phyloP scores from a whole-genome alignment of 1,140 invertebrate genomes.

The Drosophila pseudoobscura region DNA sequence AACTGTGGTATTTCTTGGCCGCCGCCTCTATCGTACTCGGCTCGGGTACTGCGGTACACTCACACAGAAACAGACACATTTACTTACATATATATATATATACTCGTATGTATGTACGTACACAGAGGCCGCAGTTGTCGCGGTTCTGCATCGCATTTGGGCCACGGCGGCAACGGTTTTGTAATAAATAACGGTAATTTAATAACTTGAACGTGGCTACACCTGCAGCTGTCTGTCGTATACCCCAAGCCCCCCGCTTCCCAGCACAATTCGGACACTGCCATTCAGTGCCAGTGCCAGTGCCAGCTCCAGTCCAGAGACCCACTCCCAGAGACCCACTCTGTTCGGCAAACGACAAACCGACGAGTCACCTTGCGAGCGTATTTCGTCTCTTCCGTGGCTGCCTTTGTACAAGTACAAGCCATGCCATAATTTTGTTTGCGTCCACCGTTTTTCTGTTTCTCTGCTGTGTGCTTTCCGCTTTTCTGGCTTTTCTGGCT shows the following conservation, averaged over 20 bases:
- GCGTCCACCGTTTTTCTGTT: conserved; percentile 14
- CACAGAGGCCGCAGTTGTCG: conserved; percentile 33
- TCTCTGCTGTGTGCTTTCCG: conserved; percentile 14
- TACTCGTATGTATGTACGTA: not conserved
- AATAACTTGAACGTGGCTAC: conserved; percentile 71
- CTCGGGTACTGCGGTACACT: conserved; percentile 4
- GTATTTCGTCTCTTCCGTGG: conserved; percentile 16
- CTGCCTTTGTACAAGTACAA: conserved; percentile 31
- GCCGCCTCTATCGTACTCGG: too few species aligned
- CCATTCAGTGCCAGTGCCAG: conserved; percentile 22
- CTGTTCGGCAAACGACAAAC: conserved; percentile 50
- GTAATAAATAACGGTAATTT: conserved; percentile 80
- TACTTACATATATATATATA: not conserved
- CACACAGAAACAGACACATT: conserved; percentile 11
- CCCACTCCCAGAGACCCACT: too few species aligned
- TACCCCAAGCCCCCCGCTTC: conserved; percentile 19
- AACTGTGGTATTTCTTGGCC: conserved; percentile 31
- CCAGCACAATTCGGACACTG: conserved; percentile 5
- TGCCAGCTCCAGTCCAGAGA: conserved; percentile 23
- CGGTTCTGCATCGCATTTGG: conserved; percentile 66
- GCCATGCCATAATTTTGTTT: conserved; percentile 56
- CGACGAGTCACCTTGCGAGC: conserved; percentile 46
- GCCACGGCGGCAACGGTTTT: conserved; percentile 72
- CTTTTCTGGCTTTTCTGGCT: conserved; percentile 1
- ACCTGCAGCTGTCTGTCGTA: conserved; percentile 47